phyloP scores from a whole-genome alignment of 2,888 invertebrate genomes.

The Drosophila kokeensis region DNA sequence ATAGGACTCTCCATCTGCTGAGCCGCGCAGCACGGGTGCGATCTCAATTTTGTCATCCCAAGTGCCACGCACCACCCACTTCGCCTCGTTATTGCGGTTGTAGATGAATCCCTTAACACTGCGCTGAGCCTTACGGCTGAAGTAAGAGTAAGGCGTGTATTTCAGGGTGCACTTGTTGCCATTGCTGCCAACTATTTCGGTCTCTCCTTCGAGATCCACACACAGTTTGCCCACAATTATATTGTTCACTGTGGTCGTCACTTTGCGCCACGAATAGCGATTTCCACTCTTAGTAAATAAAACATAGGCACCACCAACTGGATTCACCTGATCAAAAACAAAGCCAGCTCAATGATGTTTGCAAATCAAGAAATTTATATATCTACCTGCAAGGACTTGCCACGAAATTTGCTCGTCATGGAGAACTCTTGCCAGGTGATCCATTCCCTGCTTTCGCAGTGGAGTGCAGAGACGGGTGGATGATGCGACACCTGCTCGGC shows the following conservation, averaged over 20 bases:
- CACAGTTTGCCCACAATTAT: constrained; percentile 99
- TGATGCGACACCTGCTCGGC: constrained; percentile 99
- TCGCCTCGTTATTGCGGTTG: constrained; percentile 90
- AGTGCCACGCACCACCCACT: constrained; percentile 92
- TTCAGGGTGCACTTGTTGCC: constrained; percentile 98
- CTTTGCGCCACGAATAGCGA: constrained; percentile 98
- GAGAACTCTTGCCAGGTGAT: constrained; percentile 99
- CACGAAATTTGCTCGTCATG: constrained; percentile 99
- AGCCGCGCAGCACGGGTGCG: constrained; percentile 92
- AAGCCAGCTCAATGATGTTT: neutral
- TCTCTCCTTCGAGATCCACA: constrained; percentile 99
- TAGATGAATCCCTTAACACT: constrained; percentile 93
- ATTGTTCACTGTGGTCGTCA: constrained; percentile 99
- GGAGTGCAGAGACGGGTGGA: constrained; percentile 98
- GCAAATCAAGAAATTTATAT: neutral
- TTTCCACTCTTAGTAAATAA: constrained; percentile 89
- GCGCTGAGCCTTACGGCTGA: constrained; percentile 97
- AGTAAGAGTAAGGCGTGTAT: constrained; percentile 99
- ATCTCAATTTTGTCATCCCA: constrained; percentile 99
- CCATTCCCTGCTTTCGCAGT: constrained; percentile 97
- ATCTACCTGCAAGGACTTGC: constrained; percentile 96
- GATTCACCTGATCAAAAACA: constrained; percentile 84
- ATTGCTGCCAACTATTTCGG: constrained; percentile 96
- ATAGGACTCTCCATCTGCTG: constrained; percentile 93
- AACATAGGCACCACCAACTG: constrained; percentile 90